These are phyloP conservation scores for Protosalanx chinensis DNA, from an alignment of 2,797 vertebrate species.

Conservation along the genomic window DNA sequence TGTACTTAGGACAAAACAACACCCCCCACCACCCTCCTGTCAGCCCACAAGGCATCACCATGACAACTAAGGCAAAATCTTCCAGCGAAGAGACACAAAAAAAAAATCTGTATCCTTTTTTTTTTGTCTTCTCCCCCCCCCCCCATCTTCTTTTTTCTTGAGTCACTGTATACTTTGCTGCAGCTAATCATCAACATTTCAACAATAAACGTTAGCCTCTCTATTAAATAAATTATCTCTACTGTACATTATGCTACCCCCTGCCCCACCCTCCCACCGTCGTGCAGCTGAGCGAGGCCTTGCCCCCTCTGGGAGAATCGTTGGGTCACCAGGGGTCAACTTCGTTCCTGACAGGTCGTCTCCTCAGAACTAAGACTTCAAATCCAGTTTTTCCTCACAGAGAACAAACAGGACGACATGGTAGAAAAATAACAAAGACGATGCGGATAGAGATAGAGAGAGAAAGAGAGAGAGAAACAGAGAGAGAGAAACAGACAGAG, in stretches of 20 bases:
- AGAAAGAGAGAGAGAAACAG: not conserved
- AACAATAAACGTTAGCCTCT: slow-evolving; percentile 74
- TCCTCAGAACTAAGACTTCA: slow-evolving; percentile 42
- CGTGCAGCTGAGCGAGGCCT: slow-evolving; percentile 57
- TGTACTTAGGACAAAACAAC: slow-evolving; percentile 60
- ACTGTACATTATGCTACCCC: slow-evolving; percentile 73
- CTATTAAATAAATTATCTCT: slow-evolving; percentile 86
- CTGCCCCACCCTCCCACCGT: slow-evolving; percentile 45
- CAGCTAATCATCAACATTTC: slow-evolving; percentile 55
- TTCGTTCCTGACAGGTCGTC: slow-evolving; percentile 29
- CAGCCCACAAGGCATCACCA: slow-evolving; percentile 75
- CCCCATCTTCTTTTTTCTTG: slow-evolving; percentile 13
- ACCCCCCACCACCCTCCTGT: slow-evolving; percentile 56
- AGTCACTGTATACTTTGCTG: slow-evolving; percentile 32
- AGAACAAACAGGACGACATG: slow-evolving; percentile 54
- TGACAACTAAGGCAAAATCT: slow-evolving; percentile 81
- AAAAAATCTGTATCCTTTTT: slow-evolving; percentile 46
- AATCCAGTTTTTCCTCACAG: slow-evolving; percentile 46
- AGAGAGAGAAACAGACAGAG: not conserved
- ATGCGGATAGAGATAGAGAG: slow-evolving; percentile 62
- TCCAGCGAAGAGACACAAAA: slow-evolving; percentile 63
- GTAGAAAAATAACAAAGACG: slow-evolving; percentile 43
- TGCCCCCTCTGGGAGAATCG: slow-evolving; percentile 62
- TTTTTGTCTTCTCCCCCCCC: slow-evolving; percentile 29
- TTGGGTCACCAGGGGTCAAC: slow-evolving; percentile 13